phyloP scores from a whole-genome alignment of 2,888 invertebrate species.

The Acleris emargana region DNA sequence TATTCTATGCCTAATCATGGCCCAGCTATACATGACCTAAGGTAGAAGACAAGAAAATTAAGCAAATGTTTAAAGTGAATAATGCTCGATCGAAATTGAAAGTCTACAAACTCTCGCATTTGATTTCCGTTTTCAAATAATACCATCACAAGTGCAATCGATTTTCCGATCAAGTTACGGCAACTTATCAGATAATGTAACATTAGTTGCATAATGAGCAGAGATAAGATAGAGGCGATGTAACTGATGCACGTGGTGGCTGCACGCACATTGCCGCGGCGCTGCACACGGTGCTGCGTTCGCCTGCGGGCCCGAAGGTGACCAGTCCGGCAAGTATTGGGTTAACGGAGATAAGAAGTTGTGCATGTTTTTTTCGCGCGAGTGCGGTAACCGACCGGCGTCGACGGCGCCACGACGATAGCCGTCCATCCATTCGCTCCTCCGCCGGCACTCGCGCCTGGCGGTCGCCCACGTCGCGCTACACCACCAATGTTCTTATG shows the following conservation, averaged over 20 bases:
- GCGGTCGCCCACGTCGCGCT: slow-evolving; percentile 59
- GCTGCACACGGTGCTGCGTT: not conserved
- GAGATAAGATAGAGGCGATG: slow-evolving; percentile 30
- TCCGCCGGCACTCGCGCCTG: slow-evolving; percentile 73
- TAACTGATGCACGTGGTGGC: slow-evolving; percentile 26
- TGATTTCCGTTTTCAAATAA: slow-evolving; percentile 8
- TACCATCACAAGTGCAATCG: slow-evolving; percentile 2
- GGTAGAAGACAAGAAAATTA: too few relatives aligned
- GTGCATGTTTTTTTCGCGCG: slow-evolving; percentile 67
- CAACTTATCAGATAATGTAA: slow-evolving; percentile 20
- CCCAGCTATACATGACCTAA: too few relatives aligned
- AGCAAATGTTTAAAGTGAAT: too few relatives aligned
- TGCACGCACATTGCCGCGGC: slow-evolving; percentile 2
- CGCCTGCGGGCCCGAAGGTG: slow-evolving; percentile 13
- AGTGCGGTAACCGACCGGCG: slow-evolving; percentile 67
- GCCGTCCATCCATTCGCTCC: slow-evolving; percentile 69
- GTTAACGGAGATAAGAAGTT: slow-evolving; percentile 69
- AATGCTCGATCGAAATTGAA: not conserved
- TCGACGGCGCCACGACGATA: slow-evolving; percentile 61
- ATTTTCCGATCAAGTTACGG: slow-evolving; percentile 17
- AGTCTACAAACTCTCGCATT: not conserved
- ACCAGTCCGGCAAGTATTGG: slow-evolving; percentile 50
- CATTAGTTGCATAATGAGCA: slow-evolving; percentile 7
- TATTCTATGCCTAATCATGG: too few relatives aligned
- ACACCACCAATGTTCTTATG: slow-evolving; percentile 66